Percentiles rank a stretch among this genome's conserved stretches.
These are phyloP conservation scores for Gobio occitaniae DNA, from an alignment of 2,797 vertebrate species.

Conservation along the genomic window DNA sequence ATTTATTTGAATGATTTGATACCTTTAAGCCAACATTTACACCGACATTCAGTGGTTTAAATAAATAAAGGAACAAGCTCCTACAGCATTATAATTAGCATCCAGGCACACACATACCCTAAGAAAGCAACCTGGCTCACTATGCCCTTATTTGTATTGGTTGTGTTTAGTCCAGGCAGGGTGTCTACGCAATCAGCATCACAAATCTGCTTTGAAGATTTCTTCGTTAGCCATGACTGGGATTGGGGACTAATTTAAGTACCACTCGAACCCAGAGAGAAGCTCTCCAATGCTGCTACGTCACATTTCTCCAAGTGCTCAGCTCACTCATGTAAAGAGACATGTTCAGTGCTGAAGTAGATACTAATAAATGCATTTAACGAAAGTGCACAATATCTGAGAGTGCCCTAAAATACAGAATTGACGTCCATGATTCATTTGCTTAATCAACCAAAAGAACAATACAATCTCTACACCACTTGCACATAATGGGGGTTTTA, in stretches of 20 bases:
- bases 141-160: conserved; percentile 58
- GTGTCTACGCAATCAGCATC: conserved; percentile 59
- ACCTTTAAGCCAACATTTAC: background rate
- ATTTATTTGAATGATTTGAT: background rate
- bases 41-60: background rate
- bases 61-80: background rate
- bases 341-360: background rate
- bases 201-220: conserved; percentile 68
- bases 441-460: conserved; percentile 29
- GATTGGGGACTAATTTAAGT: conserved; percentile 63
- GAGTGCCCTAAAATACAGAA: background rate
- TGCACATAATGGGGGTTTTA: conserved; percentile 4
- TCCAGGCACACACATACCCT: conserved; percentile 22
- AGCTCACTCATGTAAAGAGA: conserved; percentile 59
- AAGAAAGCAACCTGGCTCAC: background rate
- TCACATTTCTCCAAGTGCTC: conserved; percentile 59
- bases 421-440: background rate
- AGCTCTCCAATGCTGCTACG: conserved; percentile 46
- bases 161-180: conserved; percentile 46
- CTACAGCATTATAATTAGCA: background rate
- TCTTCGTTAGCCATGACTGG: conserved; percentile 57
- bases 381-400: background rate
- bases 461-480: conserved; percentile 4
- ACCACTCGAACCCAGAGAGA: conserved; percentile 52
- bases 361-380: conserved; percentile 34